These are phyloP conservation scores for Seladonia tumulorum DNA, from an alignment of 2,888 invertebrate genomes.

Conservation along the genomic window DNA sequence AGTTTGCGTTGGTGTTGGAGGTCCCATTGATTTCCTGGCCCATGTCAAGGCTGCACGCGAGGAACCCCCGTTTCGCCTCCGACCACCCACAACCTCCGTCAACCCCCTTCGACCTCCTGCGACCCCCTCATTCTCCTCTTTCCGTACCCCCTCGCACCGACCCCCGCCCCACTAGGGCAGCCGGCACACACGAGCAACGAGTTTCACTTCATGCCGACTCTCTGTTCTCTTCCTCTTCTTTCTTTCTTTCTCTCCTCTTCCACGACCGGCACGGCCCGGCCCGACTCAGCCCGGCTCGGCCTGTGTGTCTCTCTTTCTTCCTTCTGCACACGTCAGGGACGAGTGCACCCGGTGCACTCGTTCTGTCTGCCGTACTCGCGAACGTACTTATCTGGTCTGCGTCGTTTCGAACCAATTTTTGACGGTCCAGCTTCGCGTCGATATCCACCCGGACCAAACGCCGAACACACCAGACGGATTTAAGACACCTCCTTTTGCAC, in stretches of 20 bases:
- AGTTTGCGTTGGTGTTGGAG: conserved; percentile 82
- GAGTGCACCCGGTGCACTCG: conserved; percentile 58
- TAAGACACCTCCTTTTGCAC: not conserved
- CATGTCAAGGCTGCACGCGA: conserved; percentile 84
- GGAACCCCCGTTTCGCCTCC: conserved; percentile 73
- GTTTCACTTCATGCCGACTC: conserved; percentile 53
- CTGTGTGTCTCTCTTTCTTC: conserved; percentile 44
- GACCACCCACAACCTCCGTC: conserved; percentile 72
- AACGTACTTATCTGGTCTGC: conserved; percentile 38
- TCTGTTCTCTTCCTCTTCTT: conserved; percentile 34
- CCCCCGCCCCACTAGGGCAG: conserved; percentile 18
- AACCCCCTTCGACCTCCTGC: conserved; percentile 67
- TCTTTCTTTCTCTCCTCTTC: conserved; percentile 25
- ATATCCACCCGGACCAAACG: not conserved
- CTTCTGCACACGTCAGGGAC: conserved; percentile 45
- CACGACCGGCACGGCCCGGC: conserved; percentile 7
- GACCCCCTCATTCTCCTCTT: conserved; percentile 47
- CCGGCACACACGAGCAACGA: conserved; percentile 43
- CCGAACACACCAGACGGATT: not conserved
- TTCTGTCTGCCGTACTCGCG: conserved; percentile 41
- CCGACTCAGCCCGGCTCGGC: not conserved
- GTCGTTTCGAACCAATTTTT: conserved; percentile 25
- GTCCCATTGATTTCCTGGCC: conserved; percentile 84
- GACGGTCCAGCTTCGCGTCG: not conserved
- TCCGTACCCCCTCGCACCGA: not conserved